Conservation (phyloP, 2,113 vertebrate species). For the Sapayoa aenigma region DNA sequence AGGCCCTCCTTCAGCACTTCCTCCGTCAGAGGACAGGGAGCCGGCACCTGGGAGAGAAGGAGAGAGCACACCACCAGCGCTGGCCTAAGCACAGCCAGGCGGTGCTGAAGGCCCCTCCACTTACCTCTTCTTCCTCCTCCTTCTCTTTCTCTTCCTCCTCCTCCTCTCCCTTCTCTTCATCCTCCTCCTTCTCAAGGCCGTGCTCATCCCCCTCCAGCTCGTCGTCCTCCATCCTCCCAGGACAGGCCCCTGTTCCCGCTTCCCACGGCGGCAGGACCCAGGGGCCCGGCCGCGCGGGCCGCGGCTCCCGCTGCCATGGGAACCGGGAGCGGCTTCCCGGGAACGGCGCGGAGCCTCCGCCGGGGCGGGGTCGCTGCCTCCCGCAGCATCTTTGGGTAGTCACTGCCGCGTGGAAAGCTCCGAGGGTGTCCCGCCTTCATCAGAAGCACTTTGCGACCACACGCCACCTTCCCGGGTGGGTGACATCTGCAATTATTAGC, state of each 20-base stretch:
- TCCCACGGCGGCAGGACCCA: neutral
- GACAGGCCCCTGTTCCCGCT: neutral
- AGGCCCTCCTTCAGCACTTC: slow-evolving; percentile 79
- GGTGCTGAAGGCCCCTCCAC: too few species aligned
- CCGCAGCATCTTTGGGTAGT: accelerated
- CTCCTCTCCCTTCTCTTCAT: neutral
- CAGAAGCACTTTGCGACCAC: too few species aligned
- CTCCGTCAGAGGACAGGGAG: slow-evolving; percentile 70
- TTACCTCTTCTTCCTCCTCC: slow-evolving; percentile 15
- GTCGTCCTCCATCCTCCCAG: slow-evolving; percentile 63
- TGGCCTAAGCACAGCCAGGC: neutral
- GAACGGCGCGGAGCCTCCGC: neutral
- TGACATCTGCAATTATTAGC: accelerated
- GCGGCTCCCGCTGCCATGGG: neutral
- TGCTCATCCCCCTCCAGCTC: slow-evolving; percentile 28
- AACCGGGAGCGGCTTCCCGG: neutral
- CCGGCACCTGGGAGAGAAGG: slow-evolving; percentile 26
- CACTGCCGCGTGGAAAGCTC: accelerated
- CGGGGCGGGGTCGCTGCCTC: neutral
- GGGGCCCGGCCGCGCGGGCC: neutral
- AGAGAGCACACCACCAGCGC: neutral
- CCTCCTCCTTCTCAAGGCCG: neutral
- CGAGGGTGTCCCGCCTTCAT: accelerated
- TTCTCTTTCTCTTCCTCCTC: neutral
- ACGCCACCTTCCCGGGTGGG: accelerated